Evolutionary conservation across 35 echinoderm and acorn worm species (phyloP), one percentile per base, ranked within the genome.

Genomic region (Ptychodera flava): DNA sequence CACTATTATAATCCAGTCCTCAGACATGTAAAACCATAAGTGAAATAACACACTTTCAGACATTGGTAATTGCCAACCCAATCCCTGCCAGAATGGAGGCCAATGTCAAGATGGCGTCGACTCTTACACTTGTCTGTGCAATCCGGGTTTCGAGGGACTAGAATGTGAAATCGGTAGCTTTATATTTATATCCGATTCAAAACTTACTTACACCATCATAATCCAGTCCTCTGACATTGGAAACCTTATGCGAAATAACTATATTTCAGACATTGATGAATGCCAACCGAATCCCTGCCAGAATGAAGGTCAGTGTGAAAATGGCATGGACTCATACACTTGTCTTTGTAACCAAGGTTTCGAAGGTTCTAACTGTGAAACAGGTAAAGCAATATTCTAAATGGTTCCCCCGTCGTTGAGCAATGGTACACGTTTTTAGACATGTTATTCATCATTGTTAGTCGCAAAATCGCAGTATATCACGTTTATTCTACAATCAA

Each of bases 301-400:
- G n/a, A 83, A 87, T 32, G 80, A 38, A 6, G 92, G 88, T 53
- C 79, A 64, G 30, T 93, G 92, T 37, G 29, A 83, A 29, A 85
- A 93, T 32, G 78, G 78, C 31, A 85, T 93, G 14, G 81, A 90
- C 29, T 78, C 78, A 33, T 93, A 90, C 53, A 33, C 37, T 31
- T 93, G 92, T 45, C n/a, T 22, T 1, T 93, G 92, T 85, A 78
- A 76, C 1, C n/a, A 88, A 28, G 92, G 92, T 30, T 93, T 87
- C 0, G 77, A 37, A 33, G 92, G 92, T 12, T 32, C 31, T 28
- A 10, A 81, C 0, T 93, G 92, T 76, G 36, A 86, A 31, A 31
- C 32, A 0, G 85, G 86, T 79, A 31, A 6, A 10, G 6, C 32
- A 6, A 10, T 30, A 6, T 79, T 6, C n/a, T 79, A n/a, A n/a